phyloP scores from a whole-genome alignment of 2,797 vertebrate species.

The Epinephelus coioides region DNA sequence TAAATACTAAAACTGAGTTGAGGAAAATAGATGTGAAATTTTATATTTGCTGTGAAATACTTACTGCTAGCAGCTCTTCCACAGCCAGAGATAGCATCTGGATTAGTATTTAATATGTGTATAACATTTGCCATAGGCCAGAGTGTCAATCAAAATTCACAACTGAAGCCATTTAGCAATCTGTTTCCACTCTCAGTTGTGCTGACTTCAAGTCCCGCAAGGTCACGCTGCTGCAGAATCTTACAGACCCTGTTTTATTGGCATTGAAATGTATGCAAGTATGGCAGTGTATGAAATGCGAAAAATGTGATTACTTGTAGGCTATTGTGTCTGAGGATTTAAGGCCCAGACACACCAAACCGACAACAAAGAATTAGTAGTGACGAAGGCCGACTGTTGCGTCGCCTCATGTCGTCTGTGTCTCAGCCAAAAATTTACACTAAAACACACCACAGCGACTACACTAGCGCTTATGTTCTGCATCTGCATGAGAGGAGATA shows the following conservation, averaged over 20 bases:
- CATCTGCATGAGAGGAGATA: too few species aligned
- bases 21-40: background rate
- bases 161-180: slow-evolving; percentile 4
- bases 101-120: background rate
- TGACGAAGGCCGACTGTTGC: too few species aligned
- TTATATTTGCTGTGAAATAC: too few species aligned
- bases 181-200: slow-evolving; percentile 10
- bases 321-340: background rate
- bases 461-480: too few species aligned
- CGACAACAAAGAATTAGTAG: too few species aligned
- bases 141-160: slow-evolving; percentile 2
- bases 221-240: background rate
- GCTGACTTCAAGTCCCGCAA: background rate
- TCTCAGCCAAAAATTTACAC: too few species aligned
- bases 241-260: background rate
- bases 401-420: too few species aligned
- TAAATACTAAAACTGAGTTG: background rate
- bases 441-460: too few species aligned
- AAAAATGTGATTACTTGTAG: background rate
- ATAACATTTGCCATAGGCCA: background rate
- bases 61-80: background rate
- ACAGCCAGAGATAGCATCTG: background rate
- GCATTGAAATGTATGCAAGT: background rate
- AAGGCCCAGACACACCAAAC: too few species aligned
- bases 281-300: background rate